These are phyloP conservation scores for Pristionchus exspectatus DNA, from an alignment of 2,888 invertebrate genomes.

Conservation along the genomic window DNA sequence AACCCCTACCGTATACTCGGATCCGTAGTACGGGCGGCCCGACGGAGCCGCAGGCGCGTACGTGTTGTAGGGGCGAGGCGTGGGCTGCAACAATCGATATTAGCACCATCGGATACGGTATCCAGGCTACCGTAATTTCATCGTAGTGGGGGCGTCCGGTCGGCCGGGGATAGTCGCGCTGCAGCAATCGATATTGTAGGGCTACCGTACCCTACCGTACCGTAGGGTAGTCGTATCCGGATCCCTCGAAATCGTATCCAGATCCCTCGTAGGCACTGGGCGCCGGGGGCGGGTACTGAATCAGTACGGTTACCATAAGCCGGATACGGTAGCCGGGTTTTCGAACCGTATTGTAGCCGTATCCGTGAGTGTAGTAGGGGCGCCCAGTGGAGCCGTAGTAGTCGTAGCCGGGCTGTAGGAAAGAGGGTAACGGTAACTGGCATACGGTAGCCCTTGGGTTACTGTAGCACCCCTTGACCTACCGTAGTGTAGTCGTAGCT, in stretches of 20 bases:
- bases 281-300: background rate
- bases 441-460: background rate
- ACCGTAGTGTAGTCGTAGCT: constrained; percentile 20
- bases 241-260: too few species aligned
- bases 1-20: too few species aligned
- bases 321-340: background rate
- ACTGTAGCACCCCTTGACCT: background rate
- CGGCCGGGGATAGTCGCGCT: too few species aligned
- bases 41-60: too few species aligned
- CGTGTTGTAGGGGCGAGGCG: too few species aligned
- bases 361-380: background rate
- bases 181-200: too few species aligned
- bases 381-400: background rate
- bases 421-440: background rate
- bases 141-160: too few species aligned
- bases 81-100: too few species aligned
- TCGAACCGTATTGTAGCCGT: background rate
- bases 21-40: too few species aligned
- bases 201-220: background rate
- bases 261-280: background rate
- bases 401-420: background rate
- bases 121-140: too few species aligned
- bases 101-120: too few species aligned
- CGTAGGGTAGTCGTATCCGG: background rate
- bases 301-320: too few species aligned